These are phyloP conservation scores for Sepiola atlantica DNA, from an alignment of 2,888 invertebrate genomes.

Conservation along the genomic window DNA sequence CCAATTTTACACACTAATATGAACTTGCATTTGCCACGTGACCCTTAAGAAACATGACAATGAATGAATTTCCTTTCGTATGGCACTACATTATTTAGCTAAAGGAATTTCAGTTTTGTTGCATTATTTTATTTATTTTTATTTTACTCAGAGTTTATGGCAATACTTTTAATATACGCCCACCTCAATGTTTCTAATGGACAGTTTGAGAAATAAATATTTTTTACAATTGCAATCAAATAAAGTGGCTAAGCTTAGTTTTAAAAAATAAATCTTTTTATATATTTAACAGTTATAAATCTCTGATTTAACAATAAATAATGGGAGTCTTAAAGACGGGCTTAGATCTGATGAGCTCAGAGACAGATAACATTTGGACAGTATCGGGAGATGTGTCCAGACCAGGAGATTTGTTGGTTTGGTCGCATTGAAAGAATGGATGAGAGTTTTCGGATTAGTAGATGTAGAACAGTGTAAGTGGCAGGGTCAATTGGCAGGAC, in stretches of 20 bases:
- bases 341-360: too few species aligned
- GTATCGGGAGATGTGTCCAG: too few species aligned
- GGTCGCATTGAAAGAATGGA: too few species aligned
- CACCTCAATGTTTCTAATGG: background rate
- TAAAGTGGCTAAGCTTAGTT: background rate
- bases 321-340: too few species aligned
- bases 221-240: background rate
- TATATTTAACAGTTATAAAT: too few species aligned
- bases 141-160: rapidly evolving
- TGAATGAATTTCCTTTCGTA: background rate
- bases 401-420: too few species aligned
- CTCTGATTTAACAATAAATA: too few species aligned
- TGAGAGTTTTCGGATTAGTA: too few species aligned
- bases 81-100: background rate
- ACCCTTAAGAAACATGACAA: background rate
- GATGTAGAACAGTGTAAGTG: too few species aligned
- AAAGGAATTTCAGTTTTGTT: background rate
- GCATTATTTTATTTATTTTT: background rate
- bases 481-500: too few species aligned
- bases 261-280: too few species aligned
- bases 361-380: too few species aligned
- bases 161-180: background rate
- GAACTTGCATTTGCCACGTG: background rate
- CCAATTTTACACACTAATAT: background rate
- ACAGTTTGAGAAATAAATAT: background rate